phyloP scores from a whole-genome alignment of 2,888 invertebrate species.

The Macropis europaea region DNA sequence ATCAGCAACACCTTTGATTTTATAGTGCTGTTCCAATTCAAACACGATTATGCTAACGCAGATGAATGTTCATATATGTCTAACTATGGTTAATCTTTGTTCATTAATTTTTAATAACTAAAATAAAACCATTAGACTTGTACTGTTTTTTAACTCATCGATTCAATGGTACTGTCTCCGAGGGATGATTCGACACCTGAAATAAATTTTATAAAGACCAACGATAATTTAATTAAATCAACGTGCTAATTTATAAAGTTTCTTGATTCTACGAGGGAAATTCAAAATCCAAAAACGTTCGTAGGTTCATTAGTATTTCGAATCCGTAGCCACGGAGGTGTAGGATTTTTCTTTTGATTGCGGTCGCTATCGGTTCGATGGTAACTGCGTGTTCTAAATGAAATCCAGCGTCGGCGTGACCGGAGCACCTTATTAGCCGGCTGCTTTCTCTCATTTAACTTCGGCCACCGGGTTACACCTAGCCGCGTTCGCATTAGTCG shows the following conservation, averaged over 20 bases:
- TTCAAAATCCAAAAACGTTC: not conserved
- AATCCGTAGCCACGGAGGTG: not conserved
- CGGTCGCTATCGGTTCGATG: conserved; percentile 21
- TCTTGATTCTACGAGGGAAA: not conserved
- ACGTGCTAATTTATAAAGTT: not conserved
- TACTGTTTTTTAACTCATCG: too few relatives aligned
- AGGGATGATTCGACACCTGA: too few relatives aligned
- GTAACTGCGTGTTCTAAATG: conserved; percentile 18
- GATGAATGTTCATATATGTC: too few relatives aligned
- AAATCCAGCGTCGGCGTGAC: conserved; percentile 27
- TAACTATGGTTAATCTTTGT: too few relatives aligned
- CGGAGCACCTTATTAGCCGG: conserved; percentile 22
- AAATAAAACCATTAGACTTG: too few relatives aligned
- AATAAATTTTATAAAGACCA: too few relatives aligned
- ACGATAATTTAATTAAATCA: too few relatives aligned
- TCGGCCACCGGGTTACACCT: conserved; percentile 2
- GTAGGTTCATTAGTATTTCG: not conserved
- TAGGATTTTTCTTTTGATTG: not conserved
- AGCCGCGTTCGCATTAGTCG: not conserved
- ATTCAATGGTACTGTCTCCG: too few relatives aligned
- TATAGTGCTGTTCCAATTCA: too few relatives aligned
- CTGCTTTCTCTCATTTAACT: conserved; percentile 28
- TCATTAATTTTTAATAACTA: too few relatives aligned
- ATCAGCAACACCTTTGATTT: too few relatives aligned
- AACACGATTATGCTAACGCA: too few relatives aligned